A percentile compares a stretch with the other conserved stretches of the same genome.
Evolutionary conservation across 1,140 invertebrate species (phyloP).

Genomic region (Aphelinus atriplicis): DNA sequence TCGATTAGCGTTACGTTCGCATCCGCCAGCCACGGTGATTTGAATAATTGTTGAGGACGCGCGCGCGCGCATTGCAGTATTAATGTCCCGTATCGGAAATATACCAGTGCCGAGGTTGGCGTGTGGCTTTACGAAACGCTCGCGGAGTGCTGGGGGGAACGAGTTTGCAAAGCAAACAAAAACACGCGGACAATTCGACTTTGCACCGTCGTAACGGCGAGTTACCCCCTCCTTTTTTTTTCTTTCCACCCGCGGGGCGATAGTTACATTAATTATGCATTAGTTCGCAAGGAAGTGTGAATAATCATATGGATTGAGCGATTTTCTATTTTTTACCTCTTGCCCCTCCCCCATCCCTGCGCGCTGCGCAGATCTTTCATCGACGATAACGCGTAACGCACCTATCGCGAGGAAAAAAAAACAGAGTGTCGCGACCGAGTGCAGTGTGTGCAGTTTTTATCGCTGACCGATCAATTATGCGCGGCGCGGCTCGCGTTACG

Average conservation of each 20-base stretch:
- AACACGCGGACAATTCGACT: no score
- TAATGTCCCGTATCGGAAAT: no score
- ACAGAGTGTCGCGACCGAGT: no score
- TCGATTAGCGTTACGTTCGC: neutral
- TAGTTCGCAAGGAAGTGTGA: neutral
- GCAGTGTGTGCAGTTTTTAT: slow-evolving; percentile 11
- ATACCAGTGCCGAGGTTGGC: no score
- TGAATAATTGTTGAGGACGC: neutral
- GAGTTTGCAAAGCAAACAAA: no score
- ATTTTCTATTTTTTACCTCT: no score
- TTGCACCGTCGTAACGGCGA: no score
- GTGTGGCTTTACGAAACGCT: no score
- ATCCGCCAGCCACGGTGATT: neutral
- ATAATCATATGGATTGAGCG: slow-evolving; percentile 12
- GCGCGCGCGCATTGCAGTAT: no score
- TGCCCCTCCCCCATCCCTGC: neutral
- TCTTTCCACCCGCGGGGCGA: neutral
- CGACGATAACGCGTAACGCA: no score
- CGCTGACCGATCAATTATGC: slow-evolving; percentile 28
- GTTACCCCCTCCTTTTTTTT: neutral
- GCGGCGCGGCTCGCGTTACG: slow-evolving; percentile 11
- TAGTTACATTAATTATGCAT: neutral
- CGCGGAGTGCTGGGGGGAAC: no score
- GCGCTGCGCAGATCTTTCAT: neutral
- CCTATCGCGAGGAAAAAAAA: no score